These are phyloP conservation scores for Petrophora chlorosata DNA, from an alignment of 2,888 invertebrate genomes.

Conservation along the genomic window DNA sequence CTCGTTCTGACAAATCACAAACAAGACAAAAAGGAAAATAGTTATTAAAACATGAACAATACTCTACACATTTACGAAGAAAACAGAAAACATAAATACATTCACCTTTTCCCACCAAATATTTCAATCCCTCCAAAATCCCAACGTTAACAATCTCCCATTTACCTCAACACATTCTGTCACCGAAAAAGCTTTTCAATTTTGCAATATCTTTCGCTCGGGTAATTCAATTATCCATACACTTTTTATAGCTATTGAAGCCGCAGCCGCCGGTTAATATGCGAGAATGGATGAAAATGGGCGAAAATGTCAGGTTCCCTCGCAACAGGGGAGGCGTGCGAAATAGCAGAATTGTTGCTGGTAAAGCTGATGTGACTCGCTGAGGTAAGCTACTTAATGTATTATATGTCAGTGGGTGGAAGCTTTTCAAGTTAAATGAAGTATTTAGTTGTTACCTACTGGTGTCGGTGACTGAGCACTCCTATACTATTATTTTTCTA, in stretches of 20 bases:
- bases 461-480: too few species aligned
- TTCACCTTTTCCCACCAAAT: too few species aligned
- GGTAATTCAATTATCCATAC: slow-evolving; percentile 33
- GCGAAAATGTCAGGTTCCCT: slow-evolving; percentile 22
- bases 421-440: too few species aligned
- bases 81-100: too few species aligned
- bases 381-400: too few species aligned
- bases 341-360: slow-evolving; percentile 9
- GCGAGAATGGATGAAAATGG: too few species aligned
- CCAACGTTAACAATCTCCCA: slow-evolving; percentile 5
- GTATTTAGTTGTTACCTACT: too few species aligned
- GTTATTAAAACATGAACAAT: too few species aligned
- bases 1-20: too few species aligned
- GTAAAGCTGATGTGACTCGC: slow-evolving; percentile 3
- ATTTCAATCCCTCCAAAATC: neutral
- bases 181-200: slow-evolving; percentile 27
- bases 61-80: too few species aligned
- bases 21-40: too few species aligned
- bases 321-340: slow-evolving; percentile 7
- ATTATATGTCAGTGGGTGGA: neutral
- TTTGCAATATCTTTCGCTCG: slow-evolving; percentile 27
- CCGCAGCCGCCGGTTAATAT: slow-evolving; percentile 25
- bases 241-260: slow-evolving; percentile 28
- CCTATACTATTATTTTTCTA: too few species aligned
- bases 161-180: slow-evolving; percentile 3